A percentile compares a stretch with the other conserved stretches of the same genome.
Evolutionary conservation across 2,888 invertebrate species (phyloP).

Genomic region (Blastobasis adustella): DNA sequence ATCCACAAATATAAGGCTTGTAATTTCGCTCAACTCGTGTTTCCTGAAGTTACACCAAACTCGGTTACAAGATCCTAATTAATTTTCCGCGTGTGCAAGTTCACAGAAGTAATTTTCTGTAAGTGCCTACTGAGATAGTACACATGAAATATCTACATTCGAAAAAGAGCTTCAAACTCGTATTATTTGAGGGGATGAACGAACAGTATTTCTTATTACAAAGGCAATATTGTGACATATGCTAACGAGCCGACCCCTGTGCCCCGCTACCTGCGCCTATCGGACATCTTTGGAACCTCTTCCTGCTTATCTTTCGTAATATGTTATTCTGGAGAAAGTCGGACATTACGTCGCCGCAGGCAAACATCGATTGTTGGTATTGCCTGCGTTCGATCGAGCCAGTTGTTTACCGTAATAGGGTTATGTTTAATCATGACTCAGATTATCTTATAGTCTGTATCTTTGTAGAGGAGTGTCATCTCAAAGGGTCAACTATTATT

Average conservation of each 20-base stretch:
- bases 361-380: slow-evolving; percentile 18
- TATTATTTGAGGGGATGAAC: too few relatives aligned
- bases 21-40: too few relatives aligned
- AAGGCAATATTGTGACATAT: not conserved
- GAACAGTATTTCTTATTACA: too few relatives aligned
- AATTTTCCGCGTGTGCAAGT: too few relatives aligned
- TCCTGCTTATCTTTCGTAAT: slow-evolving; percentile 49
- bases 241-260: not conserved
- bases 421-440: slow-evolving; percentile 10
- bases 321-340: slow-evolving; percentile 43
- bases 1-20: too few relatives aligned
- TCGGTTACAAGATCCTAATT: too few relatives aligned
- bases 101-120: too few relatives aligned
- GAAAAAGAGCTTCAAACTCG: too few relatives aligned
- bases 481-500: slow-evolving; percentile 5
- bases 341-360: slow-evolving; percentile 24
- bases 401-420: slow-evolving; percentile 8
- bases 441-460: slow-evolving; percentile 6
- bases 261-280: slow-evolving; percentile 40
- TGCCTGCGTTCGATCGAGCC: slow-evolving; percentile 9
- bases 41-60: too few relatives aligned
- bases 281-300: slow-evolving; percentile 41
- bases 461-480: slow-evolving; percentile 1
- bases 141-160: too few relatives aligned
- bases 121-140: too few relatives aligned